A percentile compares a stretch with the other conserved stretches of the same genome.
Evolutionary conservation across 2,888 invertebrate species (phyloP).

Genomic region (Augochlorella aurata): DNA sequence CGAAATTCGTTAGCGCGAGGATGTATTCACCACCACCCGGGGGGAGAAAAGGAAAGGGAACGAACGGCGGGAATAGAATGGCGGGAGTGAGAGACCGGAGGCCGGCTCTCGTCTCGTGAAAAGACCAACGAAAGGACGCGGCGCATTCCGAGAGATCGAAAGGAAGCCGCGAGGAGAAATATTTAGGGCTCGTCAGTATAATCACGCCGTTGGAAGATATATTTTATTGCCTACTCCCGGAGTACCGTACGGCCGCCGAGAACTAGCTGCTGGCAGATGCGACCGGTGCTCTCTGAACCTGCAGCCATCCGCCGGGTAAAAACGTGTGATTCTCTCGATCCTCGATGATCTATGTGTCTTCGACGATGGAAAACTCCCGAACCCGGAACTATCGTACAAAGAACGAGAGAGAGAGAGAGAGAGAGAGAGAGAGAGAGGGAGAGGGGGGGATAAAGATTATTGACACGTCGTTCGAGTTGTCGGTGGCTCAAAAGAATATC

Average conservation of each 20-base stretch:
- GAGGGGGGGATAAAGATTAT: not conserved
- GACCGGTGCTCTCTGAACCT: conserved; percentile 3
- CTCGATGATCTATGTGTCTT: not conserved
- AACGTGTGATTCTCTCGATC: not conserved
- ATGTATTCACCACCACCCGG: conserved; percentile 43
- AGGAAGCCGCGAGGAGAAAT: conserved; percentile 58
- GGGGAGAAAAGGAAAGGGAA: conserved; percentile 12
- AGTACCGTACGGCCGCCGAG: conserved; percentile 43
- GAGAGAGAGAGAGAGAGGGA: not conserved
- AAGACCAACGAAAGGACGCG: conserved; percentile 37
- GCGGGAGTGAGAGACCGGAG: conserved; percentile 7
- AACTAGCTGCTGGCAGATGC: conserved; percentile 38
- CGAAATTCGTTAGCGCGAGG: conserved; percentile 68
- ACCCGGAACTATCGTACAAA: not conserved
- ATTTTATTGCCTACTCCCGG: conserved; percentile 55
- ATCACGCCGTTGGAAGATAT: conserved; percentile 55
- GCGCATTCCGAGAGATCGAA: conserved; percentile 58
- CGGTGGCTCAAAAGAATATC: conserved; percentile 23
- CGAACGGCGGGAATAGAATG: conserved; percentile 8
- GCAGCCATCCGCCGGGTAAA: conserved; percentile 22
- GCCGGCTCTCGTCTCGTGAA: conserved; percentile 6
- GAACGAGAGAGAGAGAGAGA: conserved; percentile 5
- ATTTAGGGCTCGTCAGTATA: conserved; percentile 63
- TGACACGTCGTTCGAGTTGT: conserved; percentile 26
- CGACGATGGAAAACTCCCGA: conserved; percentile 1